These are phyloP conservation scores for Hetaerina titia DNA, from an alignment of 2,888 invertebrate genomes.

Conservation along the genomic window DNA sequence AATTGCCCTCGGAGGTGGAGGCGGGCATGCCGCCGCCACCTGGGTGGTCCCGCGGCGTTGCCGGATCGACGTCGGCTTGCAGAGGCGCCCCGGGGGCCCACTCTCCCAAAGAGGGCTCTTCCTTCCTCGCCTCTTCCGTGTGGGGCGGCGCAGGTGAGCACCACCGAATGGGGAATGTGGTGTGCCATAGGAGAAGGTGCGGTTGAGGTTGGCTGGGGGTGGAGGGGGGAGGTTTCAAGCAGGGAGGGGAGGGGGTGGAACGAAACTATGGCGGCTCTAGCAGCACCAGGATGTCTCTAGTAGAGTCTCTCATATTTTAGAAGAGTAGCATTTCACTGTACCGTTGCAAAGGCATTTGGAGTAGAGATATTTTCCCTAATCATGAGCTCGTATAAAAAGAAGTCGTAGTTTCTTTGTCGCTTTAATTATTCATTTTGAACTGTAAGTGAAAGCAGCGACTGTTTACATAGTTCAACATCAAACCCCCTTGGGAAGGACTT, in stretches of 20 bases:
- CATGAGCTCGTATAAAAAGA: no score
- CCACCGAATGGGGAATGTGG: background rate
- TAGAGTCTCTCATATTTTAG: no score
- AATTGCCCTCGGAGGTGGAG: conserved; percentile 44
- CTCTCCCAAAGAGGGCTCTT: background rate
- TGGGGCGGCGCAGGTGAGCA: background rate
- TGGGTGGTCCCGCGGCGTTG: conserved; percentile 60
- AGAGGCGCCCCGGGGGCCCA: background rate
- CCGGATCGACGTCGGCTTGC: conserved; percentile 1
- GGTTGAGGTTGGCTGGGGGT: background rate
- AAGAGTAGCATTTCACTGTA: no score
- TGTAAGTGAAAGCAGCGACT: no score
- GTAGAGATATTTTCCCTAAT: no score
- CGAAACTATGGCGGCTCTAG: background rate
- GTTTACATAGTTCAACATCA: no score
- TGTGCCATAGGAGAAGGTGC: no score
- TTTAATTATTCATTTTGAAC: no score
- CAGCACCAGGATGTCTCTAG: background rate
- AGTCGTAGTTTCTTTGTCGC: no score
- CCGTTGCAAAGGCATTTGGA: no score
- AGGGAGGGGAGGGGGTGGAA: background rate
- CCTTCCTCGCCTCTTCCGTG: background rate
- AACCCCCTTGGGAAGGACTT: no score
- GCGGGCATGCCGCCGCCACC: conserved; percentile 57
- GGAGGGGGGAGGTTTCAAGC: background rate